Base-by-base conservation (phyloP, 1,140 invertebrate genomes). In the Ectropis grisescens region DNA sequence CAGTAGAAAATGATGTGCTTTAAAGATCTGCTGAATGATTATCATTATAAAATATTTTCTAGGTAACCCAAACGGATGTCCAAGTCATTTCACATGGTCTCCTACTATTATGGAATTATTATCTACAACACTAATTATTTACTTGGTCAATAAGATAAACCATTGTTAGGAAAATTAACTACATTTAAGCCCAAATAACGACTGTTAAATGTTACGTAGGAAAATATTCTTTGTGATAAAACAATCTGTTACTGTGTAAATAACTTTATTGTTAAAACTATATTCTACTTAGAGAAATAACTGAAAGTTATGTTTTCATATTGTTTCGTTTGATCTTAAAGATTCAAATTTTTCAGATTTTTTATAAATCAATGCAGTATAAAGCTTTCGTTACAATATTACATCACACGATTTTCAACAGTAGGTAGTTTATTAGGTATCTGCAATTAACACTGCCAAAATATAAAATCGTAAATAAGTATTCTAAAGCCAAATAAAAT, bases 1-100 rank as follows among this genome's bases (percentile, higher is more conserved):
- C 42, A 41, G 29, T 39, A 39, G 29, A 25, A 31, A 16, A 47
- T 50, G n/a, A n/a, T n/a, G 56, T 61, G 44, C 22, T 46, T 56
- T n/a, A n/a, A n/a, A n/a, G n/a, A n/a, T n/a, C 52, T 35, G 41
- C 38, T 19, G 16, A 4, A 8, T 19, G 8, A 66, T 74, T 67
- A 75, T 68, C 37, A 45, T 61, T 47, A 56, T 43, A 56, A n/a
- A n/a, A 61, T 74, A 61, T 76, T 78, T 80, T 81, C 67, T 81
- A 81, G 76, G 76, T 81, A 81, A 81, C 50, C 76, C 76, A 68
- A 81, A 74, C 66, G 76, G 76, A 78, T 70, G 76, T 70, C 43
- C 72, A 61, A 62, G 62, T 52, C 47, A 57, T 61, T 67, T 66
- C 54, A 57, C 56, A 68, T 66, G 70, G 66, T 57, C 66, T 67